Evolutionary conservation across 2,888 invertebrate genomes (phyloP), one percentile per base, ranked within the genome.

Genomic region (Conchocele bisecta): DNA sequence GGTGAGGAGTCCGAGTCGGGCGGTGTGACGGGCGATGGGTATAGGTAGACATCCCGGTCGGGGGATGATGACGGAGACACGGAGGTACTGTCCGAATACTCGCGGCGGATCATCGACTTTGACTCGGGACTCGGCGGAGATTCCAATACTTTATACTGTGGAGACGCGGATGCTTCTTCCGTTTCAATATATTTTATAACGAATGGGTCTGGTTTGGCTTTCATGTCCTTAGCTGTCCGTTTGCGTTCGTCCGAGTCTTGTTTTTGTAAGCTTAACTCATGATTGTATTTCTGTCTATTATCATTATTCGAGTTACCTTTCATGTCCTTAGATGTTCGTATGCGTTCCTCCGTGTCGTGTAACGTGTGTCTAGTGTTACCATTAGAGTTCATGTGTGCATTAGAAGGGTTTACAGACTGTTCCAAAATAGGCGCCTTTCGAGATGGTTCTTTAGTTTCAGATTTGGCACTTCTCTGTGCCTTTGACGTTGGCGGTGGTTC

Each of bases 1-100:
- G 89, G 89, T 2, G 89, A 89, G 6, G 85, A 83, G 56, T 88
- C 88, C 0, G 86, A 86, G 51, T 88, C 89, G 6, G 89, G 89
- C 0, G 89, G 88, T 0, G 88, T 88, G 22, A 87, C 89, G 0
- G 89, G 89, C 1, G 88, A 88, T 5, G 89, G 89, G 75, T 86
- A 89, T 46, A 83, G 81, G 72, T 87, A 88, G 6, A 84, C 68
- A 22, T 88, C 86, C 50, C 84, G 74, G 51, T 88, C 88, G 2
- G 87, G 86, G 6, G 87, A 87, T 0, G 87, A 88, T 0, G 85
- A 84, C 2, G 87, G 86, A 0, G 87, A 86, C 9, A 87, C 86
- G 11, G 86, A 86, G 0, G 86, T 86, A 50, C 87, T 86, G 58
- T 86, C 87, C 0, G 87, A 87, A 58, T 84, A 87, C 60, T 88